Percentiles rank a stretch among this genome's conserved stretches.
phyloP scores from a whole-genome alignment of 2,888 invertebrate genomes.

The Heteromurus nitidus region DNA sequence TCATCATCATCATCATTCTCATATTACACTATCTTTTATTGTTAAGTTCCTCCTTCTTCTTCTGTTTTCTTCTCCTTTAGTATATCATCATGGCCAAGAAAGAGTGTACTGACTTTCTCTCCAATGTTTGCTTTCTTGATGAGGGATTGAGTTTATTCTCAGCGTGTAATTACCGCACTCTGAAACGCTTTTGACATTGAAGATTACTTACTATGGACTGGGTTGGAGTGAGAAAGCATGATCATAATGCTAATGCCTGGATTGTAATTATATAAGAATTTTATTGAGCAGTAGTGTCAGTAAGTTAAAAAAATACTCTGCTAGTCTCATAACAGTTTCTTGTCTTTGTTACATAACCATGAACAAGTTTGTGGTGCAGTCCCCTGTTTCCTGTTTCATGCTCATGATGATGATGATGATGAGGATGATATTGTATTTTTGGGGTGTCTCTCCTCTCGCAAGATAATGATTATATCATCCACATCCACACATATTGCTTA shows the following conservation, averaged over 20 bases:
- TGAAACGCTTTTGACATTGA: no score
- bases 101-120: neutral
- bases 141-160: slow-evolving; percentile 1
- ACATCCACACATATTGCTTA: slow-evolving; percentile 29
- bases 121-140: neutral
- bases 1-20: neutral
- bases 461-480: slow-evolving; percentile 19
- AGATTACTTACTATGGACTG: neutral
- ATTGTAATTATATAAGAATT: slow-evolving; percentile 3
- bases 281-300: no score
- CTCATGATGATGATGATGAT: slow-evolving; percentile 9
- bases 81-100: no score
- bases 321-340: no score
- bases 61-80: no score
- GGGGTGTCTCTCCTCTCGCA: neutral
- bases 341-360: no score
- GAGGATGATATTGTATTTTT: no score
- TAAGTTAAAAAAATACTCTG: no score
- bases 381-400: neutral
- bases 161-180: neutral
- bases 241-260: neutral
- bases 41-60: neutral
- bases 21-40: neutral
- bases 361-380: no score
- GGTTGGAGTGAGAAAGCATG: no score